Percentiles rank a stretch among this genome's conserved stretches.
These are phyloP conservation scores for Sylvicola cinctus DNA, from an alignment of 2,888 invertebrate genomes.

Conservation along the genomic window DNA sequence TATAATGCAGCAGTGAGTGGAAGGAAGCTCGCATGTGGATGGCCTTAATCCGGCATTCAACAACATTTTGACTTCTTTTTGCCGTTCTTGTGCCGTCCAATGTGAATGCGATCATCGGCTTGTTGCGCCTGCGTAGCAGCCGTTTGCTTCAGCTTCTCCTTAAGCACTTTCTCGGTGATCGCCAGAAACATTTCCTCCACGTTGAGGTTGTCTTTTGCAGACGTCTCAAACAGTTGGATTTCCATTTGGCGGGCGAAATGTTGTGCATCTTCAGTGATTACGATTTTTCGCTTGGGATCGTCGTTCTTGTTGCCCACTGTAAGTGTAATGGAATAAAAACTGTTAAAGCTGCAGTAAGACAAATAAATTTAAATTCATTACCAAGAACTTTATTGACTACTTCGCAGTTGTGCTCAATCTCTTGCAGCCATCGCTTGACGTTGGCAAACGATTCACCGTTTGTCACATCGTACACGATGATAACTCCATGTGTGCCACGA, in stretches of 20 bases:
- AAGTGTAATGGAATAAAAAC: constrained; percentile 17
- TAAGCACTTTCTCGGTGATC: constrained; percentile 32
- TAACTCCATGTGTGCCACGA: constrained; percentile 96
- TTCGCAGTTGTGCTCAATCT: constrained; percentile 99
- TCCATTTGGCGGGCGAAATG: constrained; percentile 95
- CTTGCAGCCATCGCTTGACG: constrained; percentile 96
- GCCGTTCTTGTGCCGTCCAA: constrained; percentile 16
- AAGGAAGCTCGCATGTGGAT: too few species aligned
- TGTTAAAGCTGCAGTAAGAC: too few species aligned
- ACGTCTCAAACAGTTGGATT: constrained; percentile 93
- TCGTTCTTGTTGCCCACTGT: constrained; percentile 94
- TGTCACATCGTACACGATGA: constrained; percentile 98
- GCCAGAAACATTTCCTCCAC: constrained; percentile 88
- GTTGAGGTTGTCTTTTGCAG: constrained; percentile 97
- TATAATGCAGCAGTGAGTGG: too few species aligned
- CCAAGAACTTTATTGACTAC: constrained; percentile 94
- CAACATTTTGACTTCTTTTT: constrained; percentile 24
- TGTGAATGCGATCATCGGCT: constrained; percentile 19
- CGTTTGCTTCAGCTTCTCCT: constrained; percentile 21
- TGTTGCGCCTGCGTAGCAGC: constrained; percentile 20
- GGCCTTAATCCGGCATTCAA: constrained; percentile 8
- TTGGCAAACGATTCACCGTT: constrained; percentile 98
- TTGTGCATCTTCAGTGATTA: constrained; percentile 90
- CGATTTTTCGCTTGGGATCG: constrained; percentile 85
- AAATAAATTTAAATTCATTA: too few species aligned